Base-by-base conservation (phyloP, 2,797 vertebrate genomes). In the Ataeniobius toweri region DNA sequence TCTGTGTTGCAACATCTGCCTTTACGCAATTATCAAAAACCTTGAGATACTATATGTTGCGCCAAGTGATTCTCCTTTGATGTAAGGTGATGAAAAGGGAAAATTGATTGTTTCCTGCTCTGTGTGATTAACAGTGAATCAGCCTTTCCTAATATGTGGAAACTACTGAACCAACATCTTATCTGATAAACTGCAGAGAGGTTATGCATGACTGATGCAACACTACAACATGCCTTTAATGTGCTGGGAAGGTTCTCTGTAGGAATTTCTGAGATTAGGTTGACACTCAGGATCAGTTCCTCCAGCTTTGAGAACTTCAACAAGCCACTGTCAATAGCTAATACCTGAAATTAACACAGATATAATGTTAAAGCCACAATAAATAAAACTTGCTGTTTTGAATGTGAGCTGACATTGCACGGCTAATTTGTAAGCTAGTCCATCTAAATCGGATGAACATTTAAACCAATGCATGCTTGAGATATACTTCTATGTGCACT, bases 271-370 rank as follows among this genome's bases (percentile, higher is more conserved):
- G 90, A 89, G 90, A 99, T 96, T 6, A 58, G 77, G 84, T 98
- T 99, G 63, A 89, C 90, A 2, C 94, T 97, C 80, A 98, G 89
- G 28, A 97, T 76, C 78, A 98, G 79, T 80, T 97, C 96, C 86
- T 97, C 94, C 68, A 98, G 91, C 73, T 94, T 95, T 51, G 89
- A 85, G 61, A 98, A 97, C 79, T 65, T 95, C 78, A 97, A 84
- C 75, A 98, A 84, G 36, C 91, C 92, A 1, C 78, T 12, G 0
- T 98, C 97, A 0, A 98, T 88, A 55, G 93, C 85, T 8, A 85
- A 93, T 44, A 98, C 95, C 97, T 98, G 84, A 80, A 67, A 24
- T 56, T 53, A 70, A 39, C 31, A 67, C 16, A 65, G 20, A 67
- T 26, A 58, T 53, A 73, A n/a, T n/a, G 7, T 28, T 24, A 61